Percentiles rank a stretch among this genome's conserved stretches.
These are phyloP conservation scores for Aeoliscus strigatus DNA, from an alignment of 2,797 vertebrate genomes.

Conservation along the genomic window DNA sequence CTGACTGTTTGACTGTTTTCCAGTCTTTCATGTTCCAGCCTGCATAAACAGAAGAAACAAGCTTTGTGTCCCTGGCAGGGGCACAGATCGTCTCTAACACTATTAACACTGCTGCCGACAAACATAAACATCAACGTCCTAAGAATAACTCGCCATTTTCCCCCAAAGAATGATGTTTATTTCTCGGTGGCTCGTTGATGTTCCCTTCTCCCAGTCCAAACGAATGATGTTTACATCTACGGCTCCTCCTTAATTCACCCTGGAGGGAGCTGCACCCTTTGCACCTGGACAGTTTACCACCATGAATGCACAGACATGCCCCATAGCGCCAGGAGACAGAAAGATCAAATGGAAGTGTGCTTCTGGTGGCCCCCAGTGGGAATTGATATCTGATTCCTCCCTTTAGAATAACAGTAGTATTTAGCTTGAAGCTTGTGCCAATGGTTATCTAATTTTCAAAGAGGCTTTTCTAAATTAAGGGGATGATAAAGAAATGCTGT, in stretches of 20 bases:
- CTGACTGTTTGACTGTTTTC: constrained; percentile 3
- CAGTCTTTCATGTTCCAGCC: constrained; percentile 13
- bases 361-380: constrained; percentile 39
- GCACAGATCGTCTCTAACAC: constrained; percentile 40
- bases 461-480: constrained; percentile 56
- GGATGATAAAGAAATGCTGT: constrained; percentile 40
- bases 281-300: constrained; percentile 56
- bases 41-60: constrained; percentile 33
- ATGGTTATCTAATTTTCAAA: constrained; percentile 57
- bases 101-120: constrained; percentile 53
- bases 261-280: constrained; percentile 43
- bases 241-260: constrained; percentile 48
- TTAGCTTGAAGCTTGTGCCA: constrained; percentile 44
- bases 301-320: constrained; percentile 43
- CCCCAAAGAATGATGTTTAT: constrained; percentile 63
- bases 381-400: constrained; percentile 40
- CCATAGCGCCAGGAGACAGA: constrained; percentile 33
- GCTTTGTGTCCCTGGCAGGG: constrained; percentile 19
- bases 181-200: constrained; percentile 47
- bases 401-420: constrained; percentile 42
- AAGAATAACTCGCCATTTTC: constrained; percentile 67
- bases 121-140: constrained; percentile 55
- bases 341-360: constrained; percentile 32
- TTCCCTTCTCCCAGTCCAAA: constrained; percentile 25
- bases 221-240: constrained; percentile 65